These are phyloP conservation scores for Brassicogethes aeneus DNA, from an alignment of 2,888 invertebrate genomes.

Conservation along the genomic window DNA sequence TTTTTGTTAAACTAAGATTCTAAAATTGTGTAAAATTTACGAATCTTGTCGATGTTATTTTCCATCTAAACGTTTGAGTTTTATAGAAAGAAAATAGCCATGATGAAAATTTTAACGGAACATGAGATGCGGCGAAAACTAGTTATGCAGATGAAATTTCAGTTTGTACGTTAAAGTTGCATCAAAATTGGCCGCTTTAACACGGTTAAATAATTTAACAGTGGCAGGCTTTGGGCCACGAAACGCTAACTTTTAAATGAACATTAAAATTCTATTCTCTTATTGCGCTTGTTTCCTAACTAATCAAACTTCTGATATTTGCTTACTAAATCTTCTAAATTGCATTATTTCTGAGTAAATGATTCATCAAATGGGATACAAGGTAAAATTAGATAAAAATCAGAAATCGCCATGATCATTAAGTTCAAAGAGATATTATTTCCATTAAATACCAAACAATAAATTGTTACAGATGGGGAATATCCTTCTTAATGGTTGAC, in stretches of 20 bases:
- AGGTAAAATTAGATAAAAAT: too few relatives aligned
- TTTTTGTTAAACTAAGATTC: too few relatives aligned
- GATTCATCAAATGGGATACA: too few relatives aligned
- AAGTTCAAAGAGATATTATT: constrained; percentile 14
- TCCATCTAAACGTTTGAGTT: constrained; percentile 9
- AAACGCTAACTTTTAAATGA: constrained; percentile 4
- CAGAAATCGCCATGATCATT: constrained; percentile 13
- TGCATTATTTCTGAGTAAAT: too few relatives aligned
- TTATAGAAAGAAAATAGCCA: constrained; percentile 17
- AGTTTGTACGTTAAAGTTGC: constrained; percentile 10
- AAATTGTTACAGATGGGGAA: constrained; percentile 22
- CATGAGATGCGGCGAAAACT: constrained; percentile 15
- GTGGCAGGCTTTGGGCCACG: constrained; percentile 3
- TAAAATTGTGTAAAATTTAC: constrained; percentile 2
- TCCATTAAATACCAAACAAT: constrained; percentile 23
- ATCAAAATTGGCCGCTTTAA: constrained; percentile 5
- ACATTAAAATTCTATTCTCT: constrained; percentile 8
- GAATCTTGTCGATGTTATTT: constrained; percentile 7
- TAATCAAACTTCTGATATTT: not conserved
- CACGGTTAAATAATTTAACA: constrained; percentile 8
- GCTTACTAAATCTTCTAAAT: too few relatives aligned
- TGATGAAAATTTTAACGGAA: constrained; percentile 18
- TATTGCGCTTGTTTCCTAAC: not conserved
- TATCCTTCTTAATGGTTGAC: constrained; percentile 18
- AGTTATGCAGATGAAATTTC: constrained; percentile 19